These are phyloP conservation scores for Prunella strophiata DNA, from an alignment of 2,797 vertebrate species.

Conservation along the genomic window DNA sequence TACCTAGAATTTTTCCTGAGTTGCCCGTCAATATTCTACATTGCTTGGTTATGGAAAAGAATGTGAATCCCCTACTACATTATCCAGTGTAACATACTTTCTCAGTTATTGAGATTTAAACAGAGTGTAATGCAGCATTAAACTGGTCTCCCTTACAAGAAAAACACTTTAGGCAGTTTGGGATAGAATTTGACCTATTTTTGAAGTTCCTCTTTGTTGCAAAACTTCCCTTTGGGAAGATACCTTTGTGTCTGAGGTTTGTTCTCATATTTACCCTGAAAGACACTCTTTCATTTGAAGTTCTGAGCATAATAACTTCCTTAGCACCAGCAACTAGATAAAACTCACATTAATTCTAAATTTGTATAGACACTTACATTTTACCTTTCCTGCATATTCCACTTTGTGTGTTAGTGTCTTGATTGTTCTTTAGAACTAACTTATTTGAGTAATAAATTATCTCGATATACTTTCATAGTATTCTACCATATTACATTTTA, in stretches of 20 bases:
- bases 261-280: neutral
- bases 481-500: neutral
- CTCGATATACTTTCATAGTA: neutral
- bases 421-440: neutral
- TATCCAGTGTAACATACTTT: neutral
- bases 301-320: neutral
- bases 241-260: neutral
- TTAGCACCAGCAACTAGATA: neutral
- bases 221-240: neutral
- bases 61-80: neutral
- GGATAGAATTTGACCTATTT: neutral
- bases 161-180: neutral
- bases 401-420: neutral
- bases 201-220: neutral
- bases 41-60: neutral
- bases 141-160: neutral
- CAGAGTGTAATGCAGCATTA: neutral
- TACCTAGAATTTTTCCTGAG: neutral
- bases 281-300: neutral
- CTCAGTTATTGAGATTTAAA: neutral
- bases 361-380: neutral
- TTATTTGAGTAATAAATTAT: slow-evolving; percentile 23
- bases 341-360: neutral
- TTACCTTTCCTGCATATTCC: neutral
- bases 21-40: rapidly evolving